Percentiles rank a stretch among this genome's conserved stretches.
Conservation (phyloP, 2,797 vertebrate species). For the Mergus octosetaceus region DNA sequence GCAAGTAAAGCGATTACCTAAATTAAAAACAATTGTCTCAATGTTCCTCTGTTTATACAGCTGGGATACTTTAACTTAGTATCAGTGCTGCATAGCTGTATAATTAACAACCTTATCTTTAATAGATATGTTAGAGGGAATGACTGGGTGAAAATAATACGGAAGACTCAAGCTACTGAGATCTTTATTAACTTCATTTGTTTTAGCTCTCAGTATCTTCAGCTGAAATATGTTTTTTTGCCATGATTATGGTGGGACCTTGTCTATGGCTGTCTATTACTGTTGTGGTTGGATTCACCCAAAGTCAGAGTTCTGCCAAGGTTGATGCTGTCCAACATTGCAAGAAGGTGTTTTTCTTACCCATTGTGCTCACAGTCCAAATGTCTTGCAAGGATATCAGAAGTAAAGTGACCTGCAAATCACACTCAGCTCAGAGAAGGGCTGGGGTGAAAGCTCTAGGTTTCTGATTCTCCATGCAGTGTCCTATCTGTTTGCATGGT, state of each 20-base stretch:
- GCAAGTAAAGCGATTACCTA: constrained; percentile 47
- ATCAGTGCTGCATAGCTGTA: background rate
- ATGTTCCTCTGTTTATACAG: constrained; percentile 44
- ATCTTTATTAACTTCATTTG: background rate
- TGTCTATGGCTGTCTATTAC: background rate
- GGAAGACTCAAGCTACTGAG: background rate
- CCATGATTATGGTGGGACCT: background rate
- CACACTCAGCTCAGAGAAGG: background rate
- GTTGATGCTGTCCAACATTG: background rate
- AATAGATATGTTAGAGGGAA: background rate
- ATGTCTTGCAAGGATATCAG: background rate
- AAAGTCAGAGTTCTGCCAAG: background rate
- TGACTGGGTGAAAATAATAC: background rate
- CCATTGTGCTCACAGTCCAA: background rate
- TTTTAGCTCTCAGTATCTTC: background rate
- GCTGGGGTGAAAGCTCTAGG: background rate
- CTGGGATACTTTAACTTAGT: constrained; percentile 22
- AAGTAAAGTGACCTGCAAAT: background rate
- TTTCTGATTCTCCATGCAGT: background rate
- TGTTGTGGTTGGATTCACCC: background rate
- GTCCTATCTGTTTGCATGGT: background rate
- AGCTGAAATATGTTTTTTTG: background rate
- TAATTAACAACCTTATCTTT: constrained; percentile 32
- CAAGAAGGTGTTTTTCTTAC: background rate
- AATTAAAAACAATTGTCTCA: constrained; percentile 37